Evolutionary conservation across 2,797 vertebrate species (phyloP).

Genomic region (Crenuchus spilurus): DNA sequence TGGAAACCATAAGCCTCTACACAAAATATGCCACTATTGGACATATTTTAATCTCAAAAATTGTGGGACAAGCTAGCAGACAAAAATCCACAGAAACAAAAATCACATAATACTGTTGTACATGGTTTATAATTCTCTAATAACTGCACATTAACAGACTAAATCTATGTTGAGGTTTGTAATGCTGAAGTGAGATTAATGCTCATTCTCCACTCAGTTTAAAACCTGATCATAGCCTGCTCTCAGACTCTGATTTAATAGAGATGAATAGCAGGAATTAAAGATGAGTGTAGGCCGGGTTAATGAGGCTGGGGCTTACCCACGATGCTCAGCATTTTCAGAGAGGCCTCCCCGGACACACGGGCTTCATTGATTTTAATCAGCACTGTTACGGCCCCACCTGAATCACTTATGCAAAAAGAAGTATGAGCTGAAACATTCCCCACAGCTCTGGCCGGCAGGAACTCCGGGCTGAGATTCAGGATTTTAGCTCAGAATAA

Average conservation of each 20-base stretch:
- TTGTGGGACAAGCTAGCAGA: too few relatives aligned
- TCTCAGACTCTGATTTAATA: neutral
- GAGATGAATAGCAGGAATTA: slow-evolving; percentile 22
- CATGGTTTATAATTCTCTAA: too few relatives aligned
- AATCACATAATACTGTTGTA: too few relatives aligned
- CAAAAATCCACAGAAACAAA: too few relatives aligned
- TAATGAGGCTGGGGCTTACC: slow-evolving; percentile 19
- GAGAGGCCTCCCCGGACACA: neutral
- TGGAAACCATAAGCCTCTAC: too few relatives aligned
- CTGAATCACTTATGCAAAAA: slow-evolving; percentile 23
- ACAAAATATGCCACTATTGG: too few relatives aligned
- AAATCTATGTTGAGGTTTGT: neutral
- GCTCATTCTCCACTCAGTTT: neutral
- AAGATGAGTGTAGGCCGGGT: neutral
- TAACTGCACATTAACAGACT: too few relatives aligned
- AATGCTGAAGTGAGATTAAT: neutral
- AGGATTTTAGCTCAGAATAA: too few relatives aligned
- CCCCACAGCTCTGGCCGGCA: neutral
- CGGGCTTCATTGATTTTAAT: slow-evolving; percentile 48
- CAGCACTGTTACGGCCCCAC: slow-evolving; percentile 20
- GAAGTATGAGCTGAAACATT: slow-evolving; percentile 13
- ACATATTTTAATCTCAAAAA: too few relatives aligned
- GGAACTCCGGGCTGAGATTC: neutral
- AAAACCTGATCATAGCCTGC: neutral
- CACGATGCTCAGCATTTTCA: slow-evolving; percentile 5